Conservation (phyloP, 2,797 vertebrate species). For the Apodemus agrarius region DNA sequence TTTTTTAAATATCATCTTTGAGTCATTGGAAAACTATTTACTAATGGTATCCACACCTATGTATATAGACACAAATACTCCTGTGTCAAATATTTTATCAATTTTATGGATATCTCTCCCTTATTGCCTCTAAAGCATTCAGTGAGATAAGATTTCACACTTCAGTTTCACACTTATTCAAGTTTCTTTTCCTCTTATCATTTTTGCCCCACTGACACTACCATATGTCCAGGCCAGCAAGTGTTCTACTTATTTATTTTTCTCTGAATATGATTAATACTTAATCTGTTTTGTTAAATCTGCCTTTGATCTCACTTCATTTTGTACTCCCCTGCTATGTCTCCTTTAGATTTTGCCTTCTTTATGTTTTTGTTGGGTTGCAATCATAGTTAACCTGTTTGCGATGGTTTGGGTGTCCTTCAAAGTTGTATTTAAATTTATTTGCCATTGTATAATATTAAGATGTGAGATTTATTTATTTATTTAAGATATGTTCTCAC, state of each 20-base stretch:
- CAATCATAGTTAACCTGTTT: neutral
- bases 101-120: neutral
- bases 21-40: neutral
- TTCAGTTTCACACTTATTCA: neutral
- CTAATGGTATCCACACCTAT: neutral
- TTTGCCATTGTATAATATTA: neutral
- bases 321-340: neutral
- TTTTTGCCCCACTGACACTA: neutral
- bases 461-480: neutral
- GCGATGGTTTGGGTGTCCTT: neutral
- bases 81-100: neutral
- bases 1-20: conserved; percentile 3
- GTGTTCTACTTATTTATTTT: neutral
- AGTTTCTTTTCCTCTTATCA: neutral
- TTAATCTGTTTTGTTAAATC: neutral
- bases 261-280: neutral
- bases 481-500: neutral
- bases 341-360: neutral
- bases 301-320: neutral
- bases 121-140: neutral
- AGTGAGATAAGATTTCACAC: neutral
- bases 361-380: neutral
- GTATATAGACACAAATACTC: neutral
- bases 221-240: neutral
- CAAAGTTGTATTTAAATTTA: neutral